These are phyloP conservation scores for Ceratina australensis DNA, from an alignment of 1,140 invertebrate species.

Conservation along the genomic window DNA sequence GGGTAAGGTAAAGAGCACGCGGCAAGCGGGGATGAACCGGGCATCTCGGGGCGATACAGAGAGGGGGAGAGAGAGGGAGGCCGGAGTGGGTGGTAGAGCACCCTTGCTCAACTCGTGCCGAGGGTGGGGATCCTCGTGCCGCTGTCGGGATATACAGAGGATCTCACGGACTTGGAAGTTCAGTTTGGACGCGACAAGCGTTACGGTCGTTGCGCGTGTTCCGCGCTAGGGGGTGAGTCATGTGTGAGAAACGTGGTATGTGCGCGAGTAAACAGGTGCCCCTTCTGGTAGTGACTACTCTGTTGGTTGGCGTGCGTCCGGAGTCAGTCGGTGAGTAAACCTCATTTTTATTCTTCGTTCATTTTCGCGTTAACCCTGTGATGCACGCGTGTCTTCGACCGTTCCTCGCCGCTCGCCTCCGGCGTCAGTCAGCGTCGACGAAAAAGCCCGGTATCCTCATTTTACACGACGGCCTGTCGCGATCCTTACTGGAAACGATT, in stretches of 20 bases:
- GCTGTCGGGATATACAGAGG: constrained; percentile 68
- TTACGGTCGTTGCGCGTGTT: constrained; percentile 54
- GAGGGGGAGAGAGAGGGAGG: no score
- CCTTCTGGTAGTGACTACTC: constrained; percentile 61
- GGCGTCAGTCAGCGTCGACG: neutral
- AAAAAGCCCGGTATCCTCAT: no score
- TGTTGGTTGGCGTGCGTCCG: constrained; percentile 61
- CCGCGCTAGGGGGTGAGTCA: constrained; percentile 32
- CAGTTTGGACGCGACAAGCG: constrained; percentile 78
- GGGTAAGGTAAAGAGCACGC: constrained; percentile 7
- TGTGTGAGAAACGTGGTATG: constrained; percentile 61
- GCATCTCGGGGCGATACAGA: constrained; percentile 9
- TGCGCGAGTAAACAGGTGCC: constrained; percentile 58
- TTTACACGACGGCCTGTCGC: no score
- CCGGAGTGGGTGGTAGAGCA: constrained; percentile 7
- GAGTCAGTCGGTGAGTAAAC: constrained; percentile 68
- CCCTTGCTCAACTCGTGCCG: constrained; percentile 38
- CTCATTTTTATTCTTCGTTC: neutral
- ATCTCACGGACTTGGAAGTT: constrained; percentile 68
- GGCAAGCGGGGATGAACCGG: constrained; percentile 30
- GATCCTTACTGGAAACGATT: no score
- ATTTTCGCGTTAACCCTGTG: neutral
- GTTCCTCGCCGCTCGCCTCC: neutral
- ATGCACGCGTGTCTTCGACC: neutral
- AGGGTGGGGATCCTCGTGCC: constrained; percentile 63